Evolutionary conservation across 2,113 vertebrate species (phyloP), one percentile per base, ranked within the genome.

Genomic region (Colius striatus): DNA sequence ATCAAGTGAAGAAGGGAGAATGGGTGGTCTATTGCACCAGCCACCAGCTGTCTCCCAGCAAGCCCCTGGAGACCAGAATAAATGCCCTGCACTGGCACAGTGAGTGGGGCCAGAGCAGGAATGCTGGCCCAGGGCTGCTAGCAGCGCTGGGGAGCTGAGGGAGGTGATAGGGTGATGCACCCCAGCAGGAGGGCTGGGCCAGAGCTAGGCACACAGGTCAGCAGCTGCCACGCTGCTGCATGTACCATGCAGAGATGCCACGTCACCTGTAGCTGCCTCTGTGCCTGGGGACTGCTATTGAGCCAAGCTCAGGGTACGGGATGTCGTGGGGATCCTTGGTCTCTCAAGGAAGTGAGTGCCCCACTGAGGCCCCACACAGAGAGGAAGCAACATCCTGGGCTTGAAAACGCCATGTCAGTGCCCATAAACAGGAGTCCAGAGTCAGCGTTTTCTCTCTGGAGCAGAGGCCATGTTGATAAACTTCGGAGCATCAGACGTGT

Each of bases 11-110:
- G 45, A 19, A 38, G 32, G 27, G 71, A 58, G 34, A 36, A 60
- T 2, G 8, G 15, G 36, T 34, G 34, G 51, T 27, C 50, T n/a
- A 30, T 6, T 21, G 6, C 45, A 4, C 5, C 0, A 1, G 38
- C 38, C 70, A 19, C 32, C 32, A 50, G 58, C 66, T 38, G 23
- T 22, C 55, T 14, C 13, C 38, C 57, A 71, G 65, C 30, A 41
- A 72, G 41, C 4, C 58, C 20, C 25, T 51, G 51, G 51, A 51
- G 30, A 51, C 17, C 50, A 20, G 50, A 63, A 63, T 36, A 63
- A 63, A 45, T 20, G 18, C 32, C 45, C 53, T 38, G 34, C 21
- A 30, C 30, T 2, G 5, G 66, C 19, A 71, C 60, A 57, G 67
- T 0, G 1, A 41, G 43, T 1, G 2, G 16, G 25, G 25, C 8